A percentile compares a stretch with the other conserved stretches of the same genome.
phyloP scores from a whole-genome alignment of 2,888 invertebrate genomes.

The Minunthozetes semirufus region DNA sequence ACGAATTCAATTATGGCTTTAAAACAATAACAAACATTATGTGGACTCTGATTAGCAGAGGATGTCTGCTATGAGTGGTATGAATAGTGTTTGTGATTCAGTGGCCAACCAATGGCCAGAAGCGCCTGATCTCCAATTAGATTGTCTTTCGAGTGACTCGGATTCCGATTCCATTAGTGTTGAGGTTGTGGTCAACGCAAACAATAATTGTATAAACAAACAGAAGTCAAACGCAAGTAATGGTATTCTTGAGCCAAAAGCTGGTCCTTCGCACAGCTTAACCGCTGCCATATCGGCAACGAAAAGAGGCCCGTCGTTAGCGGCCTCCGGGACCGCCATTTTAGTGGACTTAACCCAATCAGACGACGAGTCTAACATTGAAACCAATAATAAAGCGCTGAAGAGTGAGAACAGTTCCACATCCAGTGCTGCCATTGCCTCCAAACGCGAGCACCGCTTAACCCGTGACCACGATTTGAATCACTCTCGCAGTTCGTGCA shows the following conservation, averaged over 20 bases:
- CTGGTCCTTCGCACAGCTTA: constrained; percentile 7
- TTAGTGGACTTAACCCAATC: constrained; percentile 28
- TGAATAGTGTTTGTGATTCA: constrained; percentile 6
- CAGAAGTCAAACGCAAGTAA: neutral
- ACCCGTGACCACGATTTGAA: constrained; percentile 1
- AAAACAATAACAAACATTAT: neutral
- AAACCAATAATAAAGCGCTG: neutral
- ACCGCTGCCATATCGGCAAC: neutral
- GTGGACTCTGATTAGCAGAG: neutral
- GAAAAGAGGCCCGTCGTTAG: neutral
- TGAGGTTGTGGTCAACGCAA: constrained; percentile 47
- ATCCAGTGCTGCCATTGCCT: neutral
- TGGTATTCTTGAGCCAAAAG: constrained; percentile 20
- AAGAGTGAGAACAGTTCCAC: no score
- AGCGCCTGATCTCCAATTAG: constrained; percentile 68
- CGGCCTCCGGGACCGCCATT: neutral
- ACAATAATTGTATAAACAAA: neutral
- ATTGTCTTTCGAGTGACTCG: constrained; percentile 55
- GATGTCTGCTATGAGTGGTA: neutral
- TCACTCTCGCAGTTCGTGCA: constrained; percentile 6
- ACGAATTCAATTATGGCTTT: no score
- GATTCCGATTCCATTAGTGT: constrained; percentile 50
- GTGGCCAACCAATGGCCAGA: constrained; percentile 49
- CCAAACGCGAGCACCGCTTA: neutral
- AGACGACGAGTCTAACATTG: constrained; percentile 7